phyloP scores from a whole-genome alignment of 2,888 invertebrate genomes.

The Eudemis profundana region DNA sequence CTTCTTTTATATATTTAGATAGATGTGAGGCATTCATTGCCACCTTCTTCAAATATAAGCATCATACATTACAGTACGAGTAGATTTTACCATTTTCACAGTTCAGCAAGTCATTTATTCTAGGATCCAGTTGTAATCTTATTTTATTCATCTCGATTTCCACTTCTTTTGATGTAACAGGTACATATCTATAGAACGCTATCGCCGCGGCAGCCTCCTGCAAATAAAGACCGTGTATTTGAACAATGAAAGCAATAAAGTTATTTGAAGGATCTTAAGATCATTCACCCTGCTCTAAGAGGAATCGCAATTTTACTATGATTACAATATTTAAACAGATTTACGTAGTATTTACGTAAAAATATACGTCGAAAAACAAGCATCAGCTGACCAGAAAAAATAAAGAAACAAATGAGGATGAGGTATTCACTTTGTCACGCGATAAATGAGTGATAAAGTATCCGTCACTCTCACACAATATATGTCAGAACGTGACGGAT shows the following conservation, averaged over 20 bases:
- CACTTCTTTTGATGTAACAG: constrained; percentile 61
- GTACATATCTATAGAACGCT: constrained; percentile 65
- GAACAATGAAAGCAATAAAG: background rate
- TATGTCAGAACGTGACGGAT: no score
- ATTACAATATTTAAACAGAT: background rate
- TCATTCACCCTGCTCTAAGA: background rate
- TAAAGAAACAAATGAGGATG: no score
- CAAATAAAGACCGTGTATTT: constrained; percentile 38
- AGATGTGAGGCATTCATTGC: no score
- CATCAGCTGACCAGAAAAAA: no score
- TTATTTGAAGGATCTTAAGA: background rate
- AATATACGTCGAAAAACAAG: no score
- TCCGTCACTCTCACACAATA: no score
- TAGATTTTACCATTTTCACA: constrained; percentile 48
- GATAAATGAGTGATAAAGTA: no score
- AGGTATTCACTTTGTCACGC: no score
- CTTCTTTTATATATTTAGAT: no score
- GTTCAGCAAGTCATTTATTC: constrained; percentile 61
- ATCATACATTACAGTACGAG: background rate
- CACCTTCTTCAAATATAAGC: no score
- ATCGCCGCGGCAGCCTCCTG: constrained; percentile 70
- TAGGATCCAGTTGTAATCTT: constrained; percentile 65
- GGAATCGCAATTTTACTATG: background rate
- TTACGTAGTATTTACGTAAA: background rate
- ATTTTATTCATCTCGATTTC: constrained; percentile 65